phyloP scores from a whole-genome alignment of 2,888 invertebrate genomes.

The Diploptera punctata region DNA sequence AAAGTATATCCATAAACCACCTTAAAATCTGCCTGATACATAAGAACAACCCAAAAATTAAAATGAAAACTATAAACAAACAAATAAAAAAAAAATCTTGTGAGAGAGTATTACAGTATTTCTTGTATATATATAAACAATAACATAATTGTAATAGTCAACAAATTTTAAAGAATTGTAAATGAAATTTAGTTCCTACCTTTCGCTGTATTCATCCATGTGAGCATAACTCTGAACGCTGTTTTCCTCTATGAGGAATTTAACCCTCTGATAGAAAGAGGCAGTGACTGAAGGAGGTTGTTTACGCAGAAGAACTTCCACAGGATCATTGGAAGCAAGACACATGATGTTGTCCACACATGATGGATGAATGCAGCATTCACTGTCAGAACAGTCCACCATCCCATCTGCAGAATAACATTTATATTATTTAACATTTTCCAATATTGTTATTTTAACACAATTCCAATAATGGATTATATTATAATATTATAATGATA shows the following conservation, averaged over 20 bases:
- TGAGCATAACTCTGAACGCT: slow-evolving; percentile 98
- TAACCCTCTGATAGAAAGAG: slow-evolving; percentile 96
- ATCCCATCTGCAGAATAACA: slow-evolving; percentile 85
- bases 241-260: slow-evolving; percentile 98
- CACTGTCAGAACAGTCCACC: slow-evolving; percentile 98
- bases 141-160: slow-evolving; percentile 37
- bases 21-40: slow-evolving; percentile 21
- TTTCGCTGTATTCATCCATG: slow-evolving; percentile 97
- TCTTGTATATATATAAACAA: slow-evolving; percentile 35
- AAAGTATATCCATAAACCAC: slow-evolving; percentile 21
- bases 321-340: slow-evolving; percentile 94
- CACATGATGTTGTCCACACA: slow-evolving; percentile 95
- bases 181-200: slow-evolving; percentile 69
- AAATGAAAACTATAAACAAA: slow-evolving; percentile 4
- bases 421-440: no score
- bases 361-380: slow-evolving; percentile 90
- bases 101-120: slow-evolving; percentile 35
- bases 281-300: slow-evolving; percentile 97
- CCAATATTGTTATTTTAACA: no score
- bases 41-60: slow-evolving; percentile 16
- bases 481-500: no score
- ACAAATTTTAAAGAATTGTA: not conserved
- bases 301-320: slow-evolving; percentile 93
- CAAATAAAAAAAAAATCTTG: slow-evolving; percentile 1
- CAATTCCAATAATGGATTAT: no score